Evolutionary conservation across 2,888 invertebrate genomes (phyloP).

Genomic region (Torymus aiolomorphi): DNA sequence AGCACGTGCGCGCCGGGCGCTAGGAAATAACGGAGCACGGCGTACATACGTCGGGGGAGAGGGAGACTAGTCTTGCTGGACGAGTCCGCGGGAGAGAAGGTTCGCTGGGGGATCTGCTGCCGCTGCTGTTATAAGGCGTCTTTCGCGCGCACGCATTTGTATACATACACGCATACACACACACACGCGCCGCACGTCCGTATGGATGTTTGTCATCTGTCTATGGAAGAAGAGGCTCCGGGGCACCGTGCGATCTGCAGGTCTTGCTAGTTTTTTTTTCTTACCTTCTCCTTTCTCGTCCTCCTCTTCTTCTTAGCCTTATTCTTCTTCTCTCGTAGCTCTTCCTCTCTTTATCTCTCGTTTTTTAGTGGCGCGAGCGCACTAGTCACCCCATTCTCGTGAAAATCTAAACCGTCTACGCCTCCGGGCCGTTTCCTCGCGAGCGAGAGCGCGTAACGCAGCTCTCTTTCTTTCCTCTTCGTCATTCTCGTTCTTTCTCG

Average conservation of each 20-base stretch:
- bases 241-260: background rate
- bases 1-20: too few relatives aligned
- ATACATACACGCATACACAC: too few relatives aligned
- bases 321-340: constrained; percentile 4
- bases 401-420: constrained; percentile 42
- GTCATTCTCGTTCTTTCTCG: background rate
- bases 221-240: background rate
- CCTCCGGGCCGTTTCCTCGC: background rate
- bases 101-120: background rate
- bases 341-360: constrained; percentile 5
- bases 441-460: too few relatives aligned
- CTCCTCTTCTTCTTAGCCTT: background rate
- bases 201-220: constrained; percentile 30
- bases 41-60: constrained; percentile 7
- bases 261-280: constrained; percentile 9
- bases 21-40: too few relatives aligned
- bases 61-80: background rate
- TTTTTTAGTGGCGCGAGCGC: constrained; percentile 5
- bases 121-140: too few relatives aligned
- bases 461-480: background rate
- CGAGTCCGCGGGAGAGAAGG: background rate
- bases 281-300: background rate
- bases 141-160: background rate
- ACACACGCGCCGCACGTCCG: background rate
- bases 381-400: background rate